Base-by-base conservation (phyloP, 2,888 invertebrate genomes). In the Andrena trimmerana region DNA sequence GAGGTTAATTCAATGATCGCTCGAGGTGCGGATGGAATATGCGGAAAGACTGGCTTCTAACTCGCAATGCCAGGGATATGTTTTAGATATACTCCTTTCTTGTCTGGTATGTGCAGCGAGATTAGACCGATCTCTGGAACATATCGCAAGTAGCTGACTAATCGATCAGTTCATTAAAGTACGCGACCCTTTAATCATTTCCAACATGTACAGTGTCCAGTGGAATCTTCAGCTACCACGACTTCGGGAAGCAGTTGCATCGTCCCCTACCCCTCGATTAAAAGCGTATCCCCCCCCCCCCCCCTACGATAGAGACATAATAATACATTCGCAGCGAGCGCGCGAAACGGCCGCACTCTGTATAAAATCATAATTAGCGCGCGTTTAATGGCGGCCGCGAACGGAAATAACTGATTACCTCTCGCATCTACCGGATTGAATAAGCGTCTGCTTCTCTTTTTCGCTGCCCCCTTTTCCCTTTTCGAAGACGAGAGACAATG, bases 1-100 rank as follows among this genome's bases (percentile, higher is more conserved):
- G 54, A 72, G 52, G 78, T 81, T 81, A 78, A 79, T 81, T 73
- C 78, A 73, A 76, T 63, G 78, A 74, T 74, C 59, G 67, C 24
- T 60, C 60, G 36, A 13, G 59, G 67, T 52, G 73, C 60, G 62
- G 73, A 52, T 33, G 59, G 60, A 20, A 31, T 20, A 42, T 24
- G 52, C 67, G 60, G 52, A 73, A 52, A 52, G 50, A 16, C 10
- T 31, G 33, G 10, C 62, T 20, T 16, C n/a, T 60, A 60, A 60
- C 31, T 31, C 60, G 60, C n/a, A 7, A 29, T n/a, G 50, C 27
- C 16, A 10, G 36, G 66, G 36, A 78, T 78, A 66, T 54, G 60
- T 50, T 74, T 74, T 48, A 54, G 59, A 29, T 33, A 29, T 36
- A 4, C 29, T 20, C 10, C 10, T 20, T 20, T 10, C 60, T 27